Evolutionary conservation across 2,113 vertebrate species (phyloP).

Genomic region (Chaenocephalus aceratus): DNA sequence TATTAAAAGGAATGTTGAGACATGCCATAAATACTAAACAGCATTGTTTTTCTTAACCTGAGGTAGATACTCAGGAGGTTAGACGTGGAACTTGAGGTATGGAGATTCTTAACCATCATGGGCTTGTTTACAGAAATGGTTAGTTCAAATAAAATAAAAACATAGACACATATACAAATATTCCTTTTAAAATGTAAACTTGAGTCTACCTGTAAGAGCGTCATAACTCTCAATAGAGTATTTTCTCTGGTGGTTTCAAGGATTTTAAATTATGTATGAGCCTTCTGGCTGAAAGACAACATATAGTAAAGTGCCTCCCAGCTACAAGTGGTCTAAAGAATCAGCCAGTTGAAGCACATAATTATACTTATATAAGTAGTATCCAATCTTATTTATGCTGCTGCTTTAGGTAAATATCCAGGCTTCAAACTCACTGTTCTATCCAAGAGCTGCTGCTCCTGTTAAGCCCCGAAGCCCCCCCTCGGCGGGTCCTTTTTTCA

Average conservation of each 20-base stretch:
- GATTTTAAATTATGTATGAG: slow-evolving; percentile 72
- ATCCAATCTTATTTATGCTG: slow-evolving; percentile 7
- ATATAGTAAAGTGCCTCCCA: slow-evolving; percentile 38
- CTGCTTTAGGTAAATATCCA: slow-evolving; percentile 4
- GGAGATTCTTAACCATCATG: slow-evolving; percentile 4
- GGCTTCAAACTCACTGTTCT: not conserved
- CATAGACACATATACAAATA: slow-evolving; percentile 6
- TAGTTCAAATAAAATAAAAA: slow-evolving; percentile 8
- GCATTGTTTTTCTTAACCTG: slow-evolving; percentile 40
- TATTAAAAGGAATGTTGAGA: slow-evolving; percentile 62
- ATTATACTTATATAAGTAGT: slow-evolving; percentile 62
- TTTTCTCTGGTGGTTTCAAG: slow-evolving; percentile 46
- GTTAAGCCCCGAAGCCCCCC: too few species aligned
- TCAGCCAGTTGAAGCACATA: slow-evolving; percentile 71
- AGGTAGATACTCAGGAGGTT: slow-evolving; percentile 16
- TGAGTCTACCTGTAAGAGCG: not conserved
- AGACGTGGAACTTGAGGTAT: slow-evolving; percentile 12
- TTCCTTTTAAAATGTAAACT: not conserved
- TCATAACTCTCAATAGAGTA: slow-evolving; percentile 1
- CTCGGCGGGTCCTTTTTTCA: too few species aligned
- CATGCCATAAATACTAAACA: slow-evolving; percentile 72
- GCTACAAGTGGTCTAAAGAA: slow-evolving; percentile 63
- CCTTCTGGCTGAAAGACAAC: slow-evolving; percentile 62
- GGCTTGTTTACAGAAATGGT: slow-evolving; percentile 13
- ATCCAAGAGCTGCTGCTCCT: not conserved